phyloP scores from a whole-genome alignment of 2,888 invertebrate genomes.

The Beris chalybata region DNA sequence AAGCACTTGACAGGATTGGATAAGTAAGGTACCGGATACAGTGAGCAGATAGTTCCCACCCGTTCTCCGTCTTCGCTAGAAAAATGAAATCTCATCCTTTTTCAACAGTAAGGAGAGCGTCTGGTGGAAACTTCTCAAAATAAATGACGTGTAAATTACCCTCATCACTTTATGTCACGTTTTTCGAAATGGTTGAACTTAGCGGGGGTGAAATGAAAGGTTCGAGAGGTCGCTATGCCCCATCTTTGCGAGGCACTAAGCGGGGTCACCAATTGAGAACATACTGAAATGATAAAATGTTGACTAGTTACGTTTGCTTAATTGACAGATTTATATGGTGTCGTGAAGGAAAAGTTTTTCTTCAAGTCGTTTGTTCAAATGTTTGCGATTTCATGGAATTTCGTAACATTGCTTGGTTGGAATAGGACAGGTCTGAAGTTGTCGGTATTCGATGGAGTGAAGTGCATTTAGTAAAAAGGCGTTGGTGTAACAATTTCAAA shows the following conservation, averaged over 20 bases:
- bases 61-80: too few relatives aligned
- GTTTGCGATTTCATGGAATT: too few relatives aligned
- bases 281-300: conserved; percentile 21
- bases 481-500: too few relatives aligned
- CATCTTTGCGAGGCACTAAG: neutral
- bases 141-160: conserved; percentile 41
- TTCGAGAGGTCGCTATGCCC: neutral
- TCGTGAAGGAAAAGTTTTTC: conserved; percentile 16
- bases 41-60: too few relatives aligned
- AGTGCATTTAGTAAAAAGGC: too few relatives aligned
- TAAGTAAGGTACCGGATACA: too few relatives aligned
- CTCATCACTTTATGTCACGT: conserved; percentile 40
- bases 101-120: too few relatives aligned
- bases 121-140: conserved; percentile 14
- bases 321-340: conserved; percentile 36
- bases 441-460: too few relatives aligned
- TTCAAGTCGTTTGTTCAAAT: neutral
- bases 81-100: too few relatives aligned
- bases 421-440: too few relatives aligned
- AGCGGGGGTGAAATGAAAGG: conserved; percentile 15
- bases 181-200: conserved; percentile 17
- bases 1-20: too few relatives aligned
- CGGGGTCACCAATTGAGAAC: neutral
- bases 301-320: conserved; percentile 35
- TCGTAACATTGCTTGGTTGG: too few relatives aligned